Conservation (phyloP, 1,140 invertebrate genomes). For the Andricus grossulariae region DNA sequence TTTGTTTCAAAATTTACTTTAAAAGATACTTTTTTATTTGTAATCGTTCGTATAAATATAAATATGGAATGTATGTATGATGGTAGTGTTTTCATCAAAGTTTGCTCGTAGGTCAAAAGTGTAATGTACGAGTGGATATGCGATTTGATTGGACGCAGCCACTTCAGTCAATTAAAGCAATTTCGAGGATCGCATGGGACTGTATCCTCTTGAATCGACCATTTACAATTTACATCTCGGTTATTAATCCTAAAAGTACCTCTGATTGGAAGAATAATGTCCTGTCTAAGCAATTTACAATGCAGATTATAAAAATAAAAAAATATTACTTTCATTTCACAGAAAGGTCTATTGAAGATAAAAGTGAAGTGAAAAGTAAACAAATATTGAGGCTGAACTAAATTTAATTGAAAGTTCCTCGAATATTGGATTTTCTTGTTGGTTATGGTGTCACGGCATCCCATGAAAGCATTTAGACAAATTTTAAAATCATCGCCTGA, state of each 20-base stretch:
- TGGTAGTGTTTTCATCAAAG: slow-evolving; percentile 43
- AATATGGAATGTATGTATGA: neutral
- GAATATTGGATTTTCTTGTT: too few species aligned
- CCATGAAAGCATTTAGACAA: too few species aligned
- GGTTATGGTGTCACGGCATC: too few species aligned
- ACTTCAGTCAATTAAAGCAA: slow-evolving; percentile 63
- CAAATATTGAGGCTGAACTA: too few species aligned
- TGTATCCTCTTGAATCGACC: slow-evolving; percentile 57
- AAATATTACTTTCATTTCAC: neutral
- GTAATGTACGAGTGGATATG: slow-evolving; percentile 40
- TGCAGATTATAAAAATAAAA: neutral
- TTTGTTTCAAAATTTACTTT: too few species aligned
- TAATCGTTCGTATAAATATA: neutral
- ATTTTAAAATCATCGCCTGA: too few species aligned
- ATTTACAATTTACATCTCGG: slow-evolving; percentile 28
- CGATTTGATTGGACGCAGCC: slow-evolving; percentile 39
- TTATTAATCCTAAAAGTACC: slow-evolving; percentile 25
- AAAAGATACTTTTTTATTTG: too few species aligned
- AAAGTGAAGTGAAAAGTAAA: too few species aligned
- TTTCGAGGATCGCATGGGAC: slow-evolving; percentile 57
- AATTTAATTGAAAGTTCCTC: too few species aligned
- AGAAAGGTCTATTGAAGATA: too few species aligned
- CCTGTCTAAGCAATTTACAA: neutral
- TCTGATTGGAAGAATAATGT: neutral
- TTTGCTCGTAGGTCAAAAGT: slow-evolving; percentile 39